These are phyloP conservation scores for Myzus persicae DNA, from an alignment of 1,140 invertebrate genomes.

Conservation along the genomic window DNA sequence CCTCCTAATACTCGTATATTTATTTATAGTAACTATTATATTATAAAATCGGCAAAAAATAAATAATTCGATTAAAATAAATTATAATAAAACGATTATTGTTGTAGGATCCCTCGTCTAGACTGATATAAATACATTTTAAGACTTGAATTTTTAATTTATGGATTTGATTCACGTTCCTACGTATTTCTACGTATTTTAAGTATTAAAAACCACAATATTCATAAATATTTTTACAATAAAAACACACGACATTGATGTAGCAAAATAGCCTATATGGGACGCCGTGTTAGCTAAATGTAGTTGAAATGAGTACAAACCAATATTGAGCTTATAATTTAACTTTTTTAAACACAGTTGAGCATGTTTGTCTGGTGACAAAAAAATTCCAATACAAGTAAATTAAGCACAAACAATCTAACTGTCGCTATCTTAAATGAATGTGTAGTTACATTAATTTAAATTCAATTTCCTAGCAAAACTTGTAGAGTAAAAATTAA, in stretches of 20 bases:
- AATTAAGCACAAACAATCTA: too few relatives aligned
- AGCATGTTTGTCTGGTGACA: background rate
- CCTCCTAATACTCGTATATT: background rate
- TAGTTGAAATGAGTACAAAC: background rate
- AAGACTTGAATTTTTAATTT: background rate
- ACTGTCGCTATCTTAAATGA: background rate
- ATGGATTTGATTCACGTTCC: background rate
- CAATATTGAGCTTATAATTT: background rate
- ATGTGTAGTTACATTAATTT: background rate
- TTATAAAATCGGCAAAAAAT: background rate
- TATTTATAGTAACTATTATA: too few relatives aligned
- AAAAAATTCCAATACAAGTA: background rate
- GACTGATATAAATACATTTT: background rate
- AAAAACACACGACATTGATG: background rate
- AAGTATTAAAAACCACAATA: background rate
- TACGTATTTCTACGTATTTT: too few relatives aligned
- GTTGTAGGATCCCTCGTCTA: too few relatives aligned
- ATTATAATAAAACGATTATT: background rate
- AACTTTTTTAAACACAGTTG: background rate
- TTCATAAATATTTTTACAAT: background rate
- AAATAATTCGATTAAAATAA: background rate
- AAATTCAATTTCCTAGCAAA: too few relatives aligned
- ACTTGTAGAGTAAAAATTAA: background rate
- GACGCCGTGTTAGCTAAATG: background rate
- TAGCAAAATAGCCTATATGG: background rate